A percentile compares a stretch with the other conserved stretches of the same genome.
These are phyloP conservation scores for Tetropium fuscum DNA, from an alignment of 2,888 invertebrate genomes.

Conservation along the genomic window DNA sequence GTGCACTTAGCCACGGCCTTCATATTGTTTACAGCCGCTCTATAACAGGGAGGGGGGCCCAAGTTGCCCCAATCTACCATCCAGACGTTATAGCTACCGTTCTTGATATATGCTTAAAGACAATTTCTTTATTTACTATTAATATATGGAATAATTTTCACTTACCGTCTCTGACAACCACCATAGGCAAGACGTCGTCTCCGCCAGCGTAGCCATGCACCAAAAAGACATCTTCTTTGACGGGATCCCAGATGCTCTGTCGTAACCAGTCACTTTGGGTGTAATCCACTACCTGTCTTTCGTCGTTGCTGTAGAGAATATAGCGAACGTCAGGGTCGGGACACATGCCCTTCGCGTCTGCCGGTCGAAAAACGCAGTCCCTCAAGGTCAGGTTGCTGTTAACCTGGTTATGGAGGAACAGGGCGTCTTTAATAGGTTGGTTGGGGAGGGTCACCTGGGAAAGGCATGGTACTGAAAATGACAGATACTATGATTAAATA, in stretches of 20 bases:
- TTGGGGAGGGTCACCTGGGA: conserved; percentile 49
- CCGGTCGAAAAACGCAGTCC: conserved; percentile 72
- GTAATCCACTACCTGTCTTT: conserved; percentile 68
- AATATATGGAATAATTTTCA: neutral
- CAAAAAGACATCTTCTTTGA: conserved; percentile 77
- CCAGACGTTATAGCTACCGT: conserved; percentile 82
- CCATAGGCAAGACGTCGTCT: conserved; percentile 78
- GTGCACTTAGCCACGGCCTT: conserved; percentile 78
- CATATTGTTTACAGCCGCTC: conserved; percentile 81
- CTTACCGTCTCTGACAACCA: conserved; percentile 78
- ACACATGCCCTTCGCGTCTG: conserved; percentile 74
- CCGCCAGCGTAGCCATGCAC: conserved; percentile 85
- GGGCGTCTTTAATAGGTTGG: conserved; percentile 73
- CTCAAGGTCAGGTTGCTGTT: conserved; percentile 73
- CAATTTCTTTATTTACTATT: neutral
- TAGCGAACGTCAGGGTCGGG: conserved; percentile 77
- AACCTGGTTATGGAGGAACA: conserved; percentile 71
- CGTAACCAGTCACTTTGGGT: conserved; percentile 79
- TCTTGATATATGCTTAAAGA: conserved; percentile 75
- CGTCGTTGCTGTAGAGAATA: conserved; percentile 73
- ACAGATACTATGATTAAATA: too few species aligned
- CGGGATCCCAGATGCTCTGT: conserved; percentile 77
- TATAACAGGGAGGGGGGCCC: conserved; percentile 74
- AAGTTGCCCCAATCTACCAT: conserved; percentile 83
- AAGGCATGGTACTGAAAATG: conserved; percentile 27